Evolutionary conservation across 2,797 vertebrate genomes (phyloP), one percentile per base, ranked within the genome.

Genomic region (Centroberyx gerrardi): DNA sequence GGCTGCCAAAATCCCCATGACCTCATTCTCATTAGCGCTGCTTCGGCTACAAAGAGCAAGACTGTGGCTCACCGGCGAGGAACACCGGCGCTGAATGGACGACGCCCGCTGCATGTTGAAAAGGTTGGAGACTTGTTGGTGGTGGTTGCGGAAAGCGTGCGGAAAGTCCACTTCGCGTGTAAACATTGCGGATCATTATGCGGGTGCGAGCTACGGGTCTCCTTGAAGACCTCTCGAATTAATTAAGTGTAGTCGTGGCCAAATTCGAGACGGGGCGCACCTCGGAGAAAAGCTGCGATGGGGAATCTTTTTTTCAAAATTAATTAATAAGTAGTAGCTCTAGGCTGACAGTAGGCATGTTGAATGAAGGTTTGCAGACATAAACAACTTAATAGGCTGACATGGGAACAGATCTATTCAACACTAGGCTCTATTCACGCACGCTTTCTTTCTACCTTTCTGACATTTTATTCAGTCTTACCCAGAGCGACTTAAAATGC

Each of bases 1-100:
- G 67, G 66, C 72, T 85, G 83, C 84, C 87, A 88, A 73, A 86
- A 75, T 88, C 84, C 71, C 87, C 75, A 84, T 90, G 86, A 89
- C 89, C 84, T 91, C 87, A 84, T 86, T 92, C 86, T 90, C 90
- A 89, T 92, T 90, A 89, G 79, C 78, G 33, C 69, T 27, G 74
- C 82, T 76, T 76, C 58, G 63, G 51, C 55, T 58, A 62, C 63
- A 86, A 77, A 86, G 76, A 82, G 65, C 44, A 52, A 48, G 68
- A 62, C 82, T 67, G 77, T 48, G 72, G 82, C 72, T 80, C 78
- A 53, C 40, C 27, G 56, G 42, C 14, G 31, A 71, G 61, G 52
- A 67, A 42, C 70, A 15, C 22, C 1, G 49, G 17, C 55, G 22
- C 61, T 74, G 72, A 80, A 86, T 62, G 55, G 48, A 80, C 5